Conservation (phyloP, 2,113 vertebrate genomes). For the Hystrix brachyura region DNA sequence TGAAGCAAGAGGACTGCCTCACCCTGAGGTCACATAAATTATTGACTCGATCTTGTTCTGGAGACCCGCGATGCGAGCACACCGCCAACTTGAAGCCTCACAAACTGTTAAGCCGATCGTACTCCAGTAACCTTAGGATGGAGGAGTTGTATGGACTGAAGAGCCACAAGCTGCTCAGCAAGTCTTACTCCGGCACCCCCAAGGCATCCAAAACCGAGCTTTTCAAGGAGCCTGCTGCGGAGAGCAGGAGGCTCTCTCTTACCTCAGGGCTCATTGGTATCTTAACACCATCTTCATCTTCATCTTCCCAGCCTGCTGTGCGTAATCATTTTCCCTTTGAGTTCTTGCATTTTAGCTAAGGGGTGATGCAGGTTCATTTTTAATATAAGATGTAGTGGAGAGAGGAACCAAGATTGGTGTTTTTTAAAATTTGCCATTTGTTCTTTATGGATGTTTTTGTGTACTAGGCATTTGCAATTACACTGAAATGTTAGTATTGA, state of each 20-base stretch:
- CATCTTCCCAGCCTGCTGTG: constrained; percentile 92
- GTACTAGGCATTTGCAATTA: not conserved
- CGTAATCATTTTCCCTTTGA: constrained; percentile 81
- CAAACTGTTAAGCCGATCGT: constrained; percentile 92
- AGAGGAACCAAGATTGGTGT: not conserved
- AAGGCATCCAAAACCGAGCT: constrained; percentile 91
- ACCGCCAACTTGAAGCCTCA: constrained; percentile 91
- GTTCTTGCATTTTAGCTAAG: constrained; percentile 24
- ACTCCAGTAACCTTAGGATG: constrained; percentile 90
- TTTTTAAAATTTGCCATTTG: not conserved
- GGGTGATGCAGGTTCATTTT: not conserved
- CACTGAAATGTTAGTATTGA: not conserved
- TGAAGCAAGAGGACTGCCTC: constrained; percentile 91
- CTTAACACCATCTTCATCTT: constrained; percentile 92
- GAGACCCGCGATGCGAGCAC: constrained; percentile 92
- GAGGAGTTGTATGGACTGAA: constrained; percentile 93
- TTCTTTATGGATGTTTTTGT: not conserved
- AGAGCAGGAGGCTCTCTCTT: constrained; percentile 94
- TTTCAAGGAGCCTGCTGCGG: constrained; percentile 91
- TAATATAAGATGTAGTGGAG: not conserved
- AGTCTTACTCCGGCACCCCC: constrained; percentile 91
- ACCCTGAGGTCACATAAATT: constrained; percentile 91
- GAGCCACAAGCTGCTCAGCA: constrained; percentile 92
- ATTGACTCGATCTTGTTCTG: constrained; percentile 90
- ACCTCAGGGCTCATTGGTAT: constrained; percentile 97